Evolutionary conservation across 2,888 invertebrate genomes (phyloP), one percentile per base, ranked within the genome.

Genomic region (Osmoderma eremita): DNA sequence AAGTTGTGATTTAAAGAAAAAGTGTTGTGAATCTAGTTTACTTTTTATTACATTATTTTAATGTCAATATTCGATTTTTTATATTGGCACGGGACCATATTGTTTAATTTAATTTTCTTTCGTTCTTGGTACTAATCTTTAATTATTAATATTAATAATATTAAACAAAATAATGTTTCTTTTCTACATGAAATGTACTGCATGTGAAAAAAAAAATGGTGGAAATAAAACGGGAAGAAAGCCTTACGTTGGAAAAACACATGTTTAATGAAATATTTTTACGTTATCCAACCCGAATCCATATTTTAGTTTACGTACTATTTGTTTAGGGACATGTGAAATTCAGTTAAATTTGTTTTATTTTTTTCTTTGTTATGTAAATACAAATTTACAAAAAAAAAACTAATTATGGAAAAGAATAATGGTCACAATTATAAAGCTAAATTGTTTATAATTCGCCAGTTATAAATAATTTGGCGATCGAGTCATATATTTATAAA

Each of bases 371-470:
- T 24, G 18, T 61, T 41, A 45, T 15, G 17, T 17, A 50, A 61
- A 42, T 38, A 15, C 41, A 65, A 41, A 65, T 20, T 64, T 18
- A 54, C 42, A 30, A 67, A 54, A 39, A 12, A 53, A 48, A 48
- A 30, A 30, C 30, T 38, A 17, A 54, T 39, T 17, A 54, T 54
- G 39, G 15, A 62, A 67, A 51, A 53, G 63, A 65, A 68, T 51
- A 62, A 38, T 67, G 63, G 50, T 64, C 67, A 63, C 68, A 63
- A 74, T 76, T 78, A 45, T 78, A 77, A 56, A 63, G 73, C 75
- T 74, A 73, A 69, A 71, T 75, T 74, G 76, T 78, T 79, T 77
- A 76, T 77, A 78, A 78, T 69, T 80, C 80, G 79, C 79, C 80
- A 81, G 80, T 79, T 71, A 74, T 78, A 74, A 75, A 75, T 70